These are phyloP conservation scores for Aegithalos caudatus DNA, from an alignment of 2,113 vertebrate genomes.

Conservation along the genomic window DNA sequence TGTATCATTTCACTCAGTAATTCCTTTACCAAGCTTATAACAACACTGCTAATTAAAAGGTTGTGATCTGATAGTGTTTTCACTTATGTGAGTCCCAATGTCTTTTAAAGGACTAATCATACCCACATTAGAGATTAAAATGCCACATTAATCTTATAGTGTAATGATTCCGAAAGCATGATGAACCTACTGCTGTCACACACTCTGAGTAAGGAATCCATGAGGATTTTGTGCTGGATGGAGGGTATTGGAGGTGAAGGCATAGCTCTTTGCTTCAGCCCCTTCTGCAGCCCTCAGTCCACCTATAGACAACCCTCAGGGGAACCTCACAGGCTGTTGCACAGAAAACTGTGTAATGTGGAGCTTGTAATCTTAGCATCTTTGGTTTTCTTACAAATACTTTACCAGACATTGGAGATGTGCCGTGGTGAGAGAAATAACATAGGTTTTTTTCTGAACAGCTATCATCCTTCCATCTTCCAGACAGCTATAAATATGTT, in stretches of 20 bases:
- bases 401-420: background rate
- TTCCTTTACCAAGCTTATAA: background rate
- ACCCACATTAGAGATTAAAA: background rate
- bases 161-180: background rate
- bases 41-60: background rate
- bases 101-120: background rate
- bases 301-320: background rate
- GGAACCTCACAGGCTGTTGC: rapidly evolving
- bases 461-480: background rate
- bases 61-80: background rate
- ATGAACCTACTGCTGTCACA: background rate
- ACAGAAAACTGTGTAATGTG: rapidly evolving
- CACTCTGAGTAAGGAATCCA: background rate
- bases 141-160: background rate
- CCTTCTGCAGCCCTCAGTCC: background rate
- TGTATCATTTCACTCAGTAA: background rate
- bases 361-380: background rate
- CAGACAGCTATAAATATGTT: background rate
- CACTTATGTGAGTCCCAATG: background rate
- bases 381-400: background rate
- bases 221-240: background rate
- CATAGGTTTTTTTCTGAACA: background rate
- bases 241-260: background rate
- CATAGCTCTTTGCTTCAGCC: background rate
- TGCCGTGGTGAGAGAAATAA: background rate